Base-by-base conservation (phyloP, 53 echinoderm and acorn worm species). In the Stichopus horrens region DNA sequence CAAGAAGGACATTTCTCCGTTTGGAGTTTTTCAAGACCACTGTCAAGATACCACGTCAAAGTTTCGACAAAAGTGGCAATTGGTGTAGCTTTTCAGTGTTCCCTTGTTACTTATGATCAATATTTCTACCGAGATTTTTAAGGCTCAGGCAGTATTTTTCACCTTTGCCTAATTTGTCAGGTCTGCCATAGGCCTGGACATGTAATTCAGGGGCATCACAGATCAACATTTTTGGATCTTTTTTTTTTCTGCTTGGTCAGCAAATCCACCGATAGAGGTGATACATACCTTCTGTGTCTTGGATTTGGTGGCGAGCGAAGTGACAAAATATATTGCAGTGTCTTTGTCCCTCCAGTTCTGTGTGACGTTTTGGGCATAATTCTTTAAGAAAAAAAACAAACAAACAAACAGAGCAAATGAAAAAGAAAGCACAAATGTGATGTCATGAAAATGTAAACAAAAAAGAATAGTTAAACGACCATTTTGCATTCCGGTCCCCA, bases 321-420 rank as follows among this genome's bases (percentile, higher is more conserved):
- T 97, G 19, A 97, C 97, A 5, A 97, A 89, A 51, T 95, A 97
- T 52, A 95, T 95, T 8, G 97, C 97, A 68, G 95, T 91, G n/a
- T 97, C 97, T 88, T 97, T 97, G 90, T 94, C 92, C 87, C 93
- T 95, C 97, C 97, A 97, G 54, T 94, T 90, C 8, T 56, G 88
- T 2, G 52, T 74, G 7, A 92, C 92, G 22, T 94, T 88, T 68
- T 92, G 91, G 4, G 76, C 75, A 54, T 97, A 97, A 18, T 92
- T 87, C 97, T 97, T 74, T 7, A 60, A 76, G 22, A 21, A 80
- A 68, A 57, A 66, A 88, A 88, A 65, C 14, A 65, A n/a, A n/a
- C n/a, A n/a, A 37, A 37, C 37, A 37, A 37, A 37, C 37, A 2
- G 37, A 21, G 5, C 0, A 71, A 71, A 71, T 5, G 19, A 71